Evolutionary conservation across 2,888 invertebrate genomes (phyloP).

Genomic region (Sphecodes monilicornis): DNA sequence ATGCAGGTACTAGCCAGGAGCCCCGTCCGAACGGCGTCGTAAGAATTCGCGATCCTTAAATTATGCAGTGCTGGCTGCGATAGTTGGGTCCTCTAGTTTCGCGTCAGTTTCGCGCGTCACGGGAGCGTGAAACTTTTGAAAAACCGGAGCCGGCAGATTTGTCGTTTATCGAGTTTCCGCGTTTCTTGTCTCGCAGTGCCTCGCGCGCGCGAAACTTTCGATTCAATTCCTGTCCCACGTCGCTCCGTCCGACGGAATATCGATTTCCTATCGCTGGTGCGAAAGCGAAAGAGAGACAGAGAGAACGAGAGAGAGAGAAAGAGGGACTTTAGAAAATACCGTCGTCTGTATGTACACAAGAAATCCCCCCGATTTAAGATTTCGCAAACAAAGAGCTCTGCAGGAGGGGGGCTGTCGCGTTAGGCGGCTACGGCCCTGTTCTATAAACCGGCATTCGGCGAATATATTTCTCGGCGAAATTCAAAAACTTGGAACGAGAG

Average conservation of each 20-base stretch:
- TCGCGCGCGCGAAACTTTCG: constrained; percentile 49
- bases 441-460: constrained; percentile 44
- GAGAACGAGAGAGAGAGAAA: background rate
- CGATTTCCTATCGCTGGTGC: constrained; percentile 48
- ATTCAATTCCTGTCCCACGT: constrained; percentile 45
- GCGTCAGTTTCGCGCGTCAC: constrained; percentile 27
- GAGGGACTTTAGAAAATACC: constrained; percentile 41
- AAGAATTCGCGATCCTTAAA: background rate
- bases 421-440: background rate
- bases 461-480: constrained; percentile 50
- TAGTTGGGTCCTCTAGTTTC: background rate
- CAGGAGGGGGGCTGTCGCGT: background rate
- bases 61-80: background rate
- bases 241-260: constrained; percentile 38
- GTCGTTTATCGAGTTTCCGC: constrained; percentile 60
- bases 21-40: background rate
- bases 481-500: constrained; percentile 46
- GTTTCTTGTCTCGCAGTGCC: constrained; percentile 50
- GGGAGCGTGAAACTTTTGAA: constrained; percentile 30
- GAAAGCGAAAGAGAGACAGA: background rate
- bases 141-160: constrained; percentile 33
- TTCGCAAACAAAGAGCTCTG: constrained; percentile 2
- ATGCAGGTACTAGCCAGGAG: background rate
- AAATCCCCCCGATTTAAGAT: constrained; percentile 57
- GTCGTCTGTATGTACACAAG: constrained; percentile 48